Evolutionary conservation across 2,797 vertebrate genomes (phyloP), one percentile per base, ranked within the genome.

Genomic region (Distichodus sexfasciatus): DNA sequence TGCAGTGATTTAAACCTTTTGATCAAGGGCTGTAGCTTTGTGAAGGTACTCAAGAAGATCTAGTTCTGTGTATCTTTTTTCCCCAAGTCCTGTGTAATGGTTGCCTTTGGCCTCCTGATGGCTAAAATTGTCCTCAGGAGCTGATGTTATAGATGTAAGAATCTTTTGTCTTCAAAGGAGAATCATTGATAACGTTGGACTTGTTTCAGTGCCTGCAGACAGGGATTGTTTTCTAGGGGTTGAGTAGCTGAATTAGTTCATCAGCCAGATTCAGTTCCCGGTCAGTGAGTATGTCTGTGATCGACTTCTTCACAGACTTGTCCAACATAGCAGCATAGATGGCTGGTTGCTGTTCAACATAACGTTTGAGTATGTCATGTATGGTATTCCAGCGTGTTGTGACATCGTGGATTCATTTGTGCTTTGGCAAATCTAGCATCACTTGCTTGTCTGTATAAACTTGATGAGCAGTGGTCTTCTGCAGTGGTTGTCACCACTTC

Each of bases 151-250:
- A 58, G 41, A 57, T 63, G 47, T 9, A 19, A 63, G 21, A 38
- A 55, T 66, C 14, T 31, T 53, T 53, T 61, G 48, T 9, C 46
- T 35, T 47, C 57, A 23, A 26, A 65, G 68, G 38, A 71, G n/a
- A 19, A 64, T 68, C 68, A 65, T 63, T 61, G 67, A 74, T 17
- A 53, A 3, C 1, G 57, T 40, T 38, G 21, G 55, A 19, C 23
- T 31, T 66, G 47, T 66, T 61, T 77, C 50, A 50, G 57, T 75
- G 74, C 51, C 73, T 53, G 41, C 66, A 68, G 9, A 46, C 14
- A 9, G 40, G 47, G 29, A 78, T 53, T 19, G 58, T 72, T 46
- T 64, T 75, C 57, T 73, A 63, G 21, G 51, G 57, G 64, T 46
- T 70, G 35, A 79, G 57, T 19, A 76, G 46, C 23, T 58, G 21